phyloP scores from a whole-genome alignment of 1,140 invertebrate species.

The Anastrepha obliqua region DNA sequence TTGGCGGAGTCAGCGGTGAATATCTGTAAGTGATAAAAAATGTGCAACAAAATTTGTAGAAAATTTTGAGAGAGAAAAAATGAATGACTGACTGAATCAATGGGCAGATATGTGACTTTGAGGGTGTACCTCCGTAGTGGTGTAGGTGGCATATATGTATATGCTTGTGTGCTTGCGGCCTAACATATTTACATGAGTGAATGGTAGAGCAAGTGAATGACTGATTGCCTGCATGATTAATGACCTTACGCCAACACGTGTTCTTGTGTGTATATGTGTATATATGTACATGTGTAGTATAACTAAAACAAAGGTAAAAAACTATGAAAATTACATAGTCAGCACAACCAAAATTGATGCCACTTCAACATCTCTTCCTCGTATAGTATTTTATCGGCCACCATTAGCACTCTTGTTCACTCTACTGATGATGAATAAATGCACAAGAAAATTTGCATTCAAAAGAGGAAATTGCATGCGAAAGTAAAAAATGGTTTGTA shows the following conservation, averaged over 20 bases:
- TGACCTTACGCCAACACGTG: background rate
- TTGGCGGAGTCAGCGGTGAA: constrained; percentile 72
- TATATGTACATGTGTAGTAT: no score
- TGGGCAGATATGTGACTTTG: background rate
- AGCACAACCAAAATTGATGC: constrained; percentile 32
- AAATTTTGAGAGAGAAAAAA: constrained; percentile 21
- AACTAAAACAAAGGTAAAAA: background rate
- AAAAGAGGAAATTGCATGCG: constrained; percentile 33
- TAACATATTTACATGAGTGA: background rate
- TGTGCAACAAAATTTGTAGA: background rate
- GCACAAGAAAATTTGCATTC: constrained; percentile 43
- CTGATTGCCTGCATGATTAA: constrained; percentile 44
- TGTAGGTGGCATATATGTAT: background rate
- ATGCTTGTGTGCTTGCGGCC: background rate
- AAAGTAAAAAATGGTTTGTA: background rate
- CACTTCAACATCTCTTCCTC: constrained; percentile 15
- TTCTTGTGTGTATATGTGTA: background rate
- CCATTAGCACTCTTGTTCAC: background rate
- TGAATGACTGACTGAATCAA: background rate
- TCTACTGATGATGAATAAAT: constrained; percentile 1
- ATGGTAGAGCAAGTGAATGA: constrained; percentile 11
- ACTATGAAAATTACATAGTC: constrained; percentile 20
- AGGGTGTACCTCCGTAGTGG: no score
- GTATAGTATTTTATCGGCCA: background rate
- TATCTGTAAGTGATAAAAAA: constrained; percentile 67